phyloP scores from a whole-genome alignment of 2,888 invertebrate species.

The Folsomia candida region DNA sequence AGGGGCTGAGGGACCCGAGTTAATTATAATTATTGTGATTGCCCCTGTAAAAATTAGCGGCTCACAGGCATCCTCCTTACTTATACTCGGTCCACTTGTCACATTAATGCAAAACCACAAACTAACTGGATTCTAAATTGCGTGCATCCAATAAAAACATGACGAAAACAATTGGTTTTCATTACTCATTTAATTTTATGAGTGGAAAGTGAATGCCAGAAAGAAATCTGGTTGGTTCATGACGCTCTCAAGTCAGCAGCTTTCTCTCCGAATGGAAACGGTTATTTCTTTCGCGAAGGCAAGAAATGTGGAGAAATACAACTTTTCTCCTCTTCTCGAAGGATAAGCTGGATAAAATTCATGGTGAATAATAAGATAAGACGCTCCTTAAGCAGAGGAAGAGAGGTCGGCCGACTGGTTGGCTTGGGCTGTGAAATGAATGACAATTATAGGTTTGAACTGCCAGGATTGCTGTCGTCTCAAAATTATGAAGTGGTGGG shows the following conservation, averaged over 20 bases:
- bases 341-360: no score
- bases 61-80: constrained; percentile 10
- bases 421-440: background rate
- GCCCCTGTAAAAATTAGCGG: constrained; percentile 43
- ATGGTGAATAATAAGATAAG: no score
- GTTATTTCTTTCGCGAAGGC: no score
- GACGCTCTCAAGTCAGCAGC: no score
- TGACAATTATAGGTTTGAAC: background rate
- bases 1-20: constrained; percentile 14
- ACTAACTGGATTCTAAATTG: background rate
- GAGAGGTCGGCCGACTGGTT: no score
- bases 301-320: no score
- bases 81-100: background rate
- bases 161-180: constrained; percentile 1
- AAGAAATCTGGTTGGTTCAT: no score
- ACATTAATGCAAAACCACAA: constrained; percentile 1
- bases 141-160: background rate
- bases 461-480: no score
- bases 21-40: constrained; percentile 43
- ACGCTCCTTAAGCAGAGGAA: no score
- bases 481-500: constrained; percentile 20
- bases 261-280: no score
- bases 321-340: no score
- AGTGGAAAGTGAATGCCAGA: background rate
- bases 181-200: background rate